Evolutionary conservation across 2,797 vertebrate genomes (phyloP).

Genomic region (Babyrousa celebensis): DNA sequence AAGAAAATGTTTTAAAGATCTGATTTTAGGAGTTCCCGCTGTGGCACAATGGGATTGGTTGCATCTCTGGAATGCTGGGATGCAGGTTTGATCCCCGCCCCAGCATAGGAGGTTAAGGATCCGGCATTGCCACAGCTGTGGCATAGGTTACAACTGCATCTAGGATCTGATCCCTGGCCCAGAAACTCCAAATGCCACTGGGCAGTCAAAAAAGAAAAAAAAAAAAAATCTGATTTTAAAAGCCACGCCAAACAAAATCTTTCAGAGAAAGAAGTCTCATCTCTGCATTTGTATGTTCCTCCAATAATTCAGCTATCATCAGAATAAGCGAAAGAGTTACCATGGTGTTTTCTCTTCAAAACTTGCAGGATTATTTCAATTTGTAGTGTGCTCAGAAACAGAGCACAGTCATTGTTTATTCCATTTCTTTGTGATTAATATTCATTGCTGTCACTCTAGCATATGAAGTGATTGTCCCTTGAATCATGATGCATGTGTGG

Average conservation of each 20-base stretch:
- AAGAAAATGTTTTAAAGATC: not conserved
- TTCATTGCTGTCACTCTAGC: constrained; percentile 42
- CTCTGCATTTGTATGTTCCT: not conserved
- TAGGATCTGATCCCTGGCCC: too few relatives aligned
- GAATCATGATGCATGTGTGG: constrained; percentile 7
- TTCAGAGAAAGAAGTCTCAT: not conserved
- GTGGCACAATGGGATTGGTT: too few relatives aligned
- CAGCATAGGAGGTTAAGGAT: too few relatives aligned
- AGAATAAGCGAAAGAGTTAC: not conserved
- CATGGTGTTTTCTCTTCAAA: not conserved
- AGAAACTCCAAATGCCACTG: too few relatives aligned
- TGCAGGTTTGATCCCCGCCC: too few relatives aligned
- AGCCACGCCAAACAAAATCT: not conserved
- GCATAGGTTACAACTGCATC: too few relatives aligned
- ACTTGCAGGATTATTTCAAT: not conserved
- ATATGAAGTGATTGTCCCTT: constrained; percentile 43
- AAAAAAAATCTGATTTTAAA: constrained; percentile 37
- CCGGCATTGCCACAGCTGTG: too few relatives aligned
- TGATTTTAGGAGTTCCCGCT: not conserved
- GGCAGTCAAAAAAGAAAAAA: too few relatives aligned
- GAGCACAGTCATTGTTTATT: not conserved
- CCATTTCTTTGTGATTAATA: constrained; percentile 58
- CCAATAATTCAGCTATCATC: not conserved
- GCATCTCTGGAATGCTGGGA: too few relatives aligned
- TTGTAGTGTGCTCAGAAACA: not conserved